Conservation (phyloP, 2,113 vertebrate species). For the Castor canadensis region DNA sequence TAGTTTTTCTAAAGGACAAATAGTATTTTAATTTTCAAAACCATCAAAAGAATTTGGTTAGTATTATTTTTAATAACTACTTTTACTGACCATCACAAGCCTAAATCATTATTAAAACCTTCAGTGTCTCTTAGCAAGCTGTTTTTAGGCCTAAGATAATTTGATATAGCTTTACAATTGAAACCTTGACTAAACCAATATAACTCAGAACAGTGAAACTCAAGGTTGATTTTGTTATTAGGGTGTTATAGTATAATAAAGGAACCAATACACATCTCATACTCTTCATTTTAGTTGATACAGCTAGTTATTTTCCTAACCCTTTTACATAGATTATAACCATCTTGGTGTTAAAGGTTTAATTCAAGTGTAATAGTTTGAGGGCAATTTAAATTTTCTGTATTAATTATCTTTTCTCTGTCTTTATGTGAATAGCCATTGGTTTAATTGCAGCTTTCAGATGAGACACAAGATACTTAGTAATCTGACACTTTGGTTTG, state of each 20-base stretch:
- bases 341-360: slow-evolving; percentile 42
- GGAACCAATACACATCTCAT: background rate
- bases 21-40: background rate
- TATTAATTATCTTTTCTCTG: slow-evolving; percentile 32
- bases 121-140: slow-evolving; percentile 11
- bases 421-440: slow-evolving; percentile 5
- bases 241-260: slow-evolving; percentile 30
- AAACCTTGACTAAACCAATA: slow-evolving; percentile 17
- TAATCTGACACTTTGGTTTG: background rate
- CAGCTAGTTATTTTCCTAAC: slow-evolving; percentile 20
- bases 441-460: background rate
- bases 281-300: background rate
- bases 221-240: slow-evolving; percentile 21
- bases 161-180: slow-evolving; percentile 14
- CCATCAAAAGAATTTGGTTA: background rate
- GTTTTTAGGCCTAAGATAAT: slow-evolving; percentile 40
- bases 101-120: slow-evolving; percentile 24
- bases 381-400: slow-evolving; percentile 46
- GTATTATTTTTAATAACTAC: slow-evolving; percentile 17
- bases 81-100: slow-evolving; percentile 20
- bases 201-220: slow-evolving; percentile 45
- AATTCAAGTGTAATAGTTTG: slow-evolving; percentile 17
- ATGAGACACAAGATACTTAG: background rate
- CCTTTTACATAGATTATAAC: slow-evolving; percentile 33
- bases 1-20: background rate